phyloP scores from a whole-genome alignment of 2,888 invertebrate species.

The Euspilapteryx auroguttella region DNA sequence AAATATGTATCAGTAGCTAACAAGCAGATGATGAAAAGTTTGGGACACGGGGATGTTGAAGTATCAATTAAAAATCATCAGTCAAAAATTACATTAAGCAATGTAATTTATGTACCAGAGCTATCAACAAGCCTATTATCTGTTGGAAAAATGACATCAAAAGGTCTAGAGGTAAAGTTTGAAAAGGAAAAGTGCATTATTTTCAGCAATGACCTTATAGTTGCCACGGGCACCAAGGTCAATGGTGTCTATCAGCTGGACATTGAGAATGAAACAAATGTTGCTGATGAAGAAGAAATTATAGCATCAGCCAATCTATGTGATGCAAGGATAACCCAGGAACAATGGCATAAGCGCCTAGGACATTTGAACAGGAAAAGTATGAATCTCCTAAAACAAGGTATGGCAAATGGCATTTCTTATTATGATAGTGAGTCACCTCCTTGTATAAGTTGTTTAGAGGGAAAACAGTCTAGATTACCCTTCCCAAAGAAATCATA shows the following conservation, averaged over 20 bases:
- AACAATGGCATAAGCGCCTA: slow-evolving; percentile 10
- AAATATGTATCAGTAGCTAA: slow-evolving; percentile 6
- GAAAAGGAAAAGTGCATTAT: not conserved
- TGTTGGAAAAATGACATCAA: not conserved
- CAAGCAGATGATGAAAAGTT: slow-evolving; percentile 6
- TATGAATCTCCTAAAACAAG: slow-evolving; percentile 10
- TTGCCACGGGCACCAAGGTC: not conserved
- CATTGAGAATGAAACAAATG: not conserved
- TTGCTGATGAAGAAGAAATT: not conserved
- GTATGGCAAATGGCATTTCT: slow-evolving; percentile 8
- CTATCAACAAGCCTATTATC: not conserved
- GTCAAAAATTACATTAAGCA: slow-evolving; percentile 2
- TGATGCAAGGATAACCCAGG: slow-evolving; percentile 3
- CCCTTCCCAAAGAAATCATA: slow-evolving; percentile 4
- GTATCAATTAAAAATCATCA: slow-evolving; percentile 7
- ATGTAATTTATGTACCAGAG: slow-evolving; percentile 1
- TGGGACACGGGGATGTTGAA: slow-evolving; percentile 9
- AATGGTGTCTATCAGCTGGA: not conserved
- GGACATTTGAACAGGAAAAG: slow-evolving; percentile 9
- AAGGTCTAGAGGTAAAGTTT: not conserved
- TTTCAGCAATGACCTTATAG: not conserved
- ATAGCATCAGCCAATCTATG: not conserved
- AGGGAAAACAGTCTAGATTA: slow-evolving; percentile 3
- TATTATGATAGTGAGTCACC: slow-evolving; percentile 3
- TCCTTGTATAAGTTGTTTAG: slow-evolving; percentile 3